Evolutionary conservation across 2,113 vertebrate species (phyloP).

Genomic region (Sinocyclocheilus grahami): DNA sequence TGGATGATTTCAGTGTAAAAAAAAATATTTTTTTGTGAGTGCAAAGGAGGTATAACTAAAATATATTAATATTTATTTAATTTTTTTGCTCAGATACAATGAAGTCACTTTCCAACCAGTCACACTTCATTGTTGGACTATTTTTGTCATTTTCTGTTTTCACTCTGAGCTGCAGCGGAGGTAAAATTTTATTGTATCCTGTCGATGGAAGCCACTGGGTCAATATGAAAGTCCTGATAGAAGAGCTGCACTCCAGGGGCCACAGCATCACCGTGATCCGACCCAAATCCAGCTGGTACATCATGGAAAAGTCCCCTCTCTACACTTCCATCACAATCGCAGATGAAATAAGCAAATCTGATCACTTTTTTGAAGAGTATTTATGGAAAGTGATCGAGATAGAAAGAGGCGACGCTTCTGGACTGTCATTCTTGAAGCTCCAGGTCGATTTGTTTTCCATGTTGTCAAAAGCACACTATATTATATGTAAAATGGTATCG

Average conservation of each 20-base stretch:
- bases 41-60: not conserved
- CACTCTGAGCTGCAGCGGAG: conserved; percentile 59
- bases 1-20: too few relatives aligned
- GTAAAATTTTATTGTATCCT: conserved; percentile 71
- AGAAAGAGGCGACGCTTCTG: conserved; percentile 40
- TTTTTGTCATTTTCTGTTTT: conserved; percentile 46
- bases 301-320: conserved; percentile 65
- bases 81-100: conserved; percentile 34
- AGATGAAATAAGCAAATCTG: not conserved
- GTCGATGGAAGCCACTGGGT: conserved; percentile 76
- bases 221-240: conserved; percentile 73
- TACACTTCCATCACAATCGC: conserved; percentile 58
- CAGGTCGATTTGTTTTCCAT: conserved; percentile 43
- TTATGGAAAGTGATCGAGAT: conserved; percentile 54
- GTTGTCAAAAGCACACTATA: conserved; percentile 29
- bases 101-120: not conserved
- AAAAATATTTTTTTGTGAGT: not conserved
- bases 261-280: conserved; percentile 77
- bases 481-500: conserved; percentile 40
- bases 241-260: conserved; percentile 70
- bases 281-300: conserved; percentile 66
- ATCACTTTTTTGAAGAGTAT: conserved; percentile 63
- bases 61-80: too few relatives aligned
- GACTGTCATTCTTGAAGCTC: conserved; percentile 57
- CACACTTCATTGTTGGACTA: conserved; percentile 11